Evolutionary conservation across 2,888 invertebrate genomes (phyloP).

Genomic region (Meteorus cinctellus): DNA sequence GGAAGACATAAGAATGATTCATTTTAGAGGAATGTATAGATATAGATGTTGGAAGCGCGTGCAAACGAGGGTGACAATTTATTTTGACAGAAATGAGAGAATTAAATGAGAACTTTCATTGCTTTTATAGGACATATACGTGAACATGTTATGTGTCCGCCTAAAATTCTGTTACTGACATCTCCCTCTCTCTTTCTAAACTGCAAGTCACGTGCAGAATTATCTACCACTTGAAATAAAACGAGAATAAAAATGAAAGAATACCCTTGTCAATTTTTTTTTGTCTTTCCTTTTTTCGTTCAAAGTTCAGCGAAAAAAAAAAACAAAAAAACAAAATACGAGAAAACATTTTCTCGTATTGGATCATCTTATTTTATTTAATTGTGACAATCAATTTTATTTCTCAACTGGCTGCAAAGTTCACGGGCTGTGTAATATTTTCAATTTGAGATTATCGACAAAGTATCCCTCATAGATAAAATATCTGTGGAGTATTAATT

Average conservation of each 20-base stretch:
- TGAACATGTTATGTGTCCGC: background rate
- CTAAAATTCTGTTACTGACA: slow-evolving; percentile 18
- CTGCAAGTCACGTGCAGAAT: slow-evolving; percentile 15
- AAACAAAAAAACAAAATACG: background rate
- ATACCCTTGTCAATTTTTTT: background rate
- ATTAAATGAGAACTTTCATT: slow-evolving; percentile 19
- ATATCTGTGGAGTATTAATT: no score
- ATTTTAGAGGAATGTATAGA: background rate
- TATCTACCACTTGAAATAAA: background rate
- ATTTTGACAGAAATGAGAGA: slow-evolving; percentile 25
- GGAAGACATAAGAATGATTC: background rate
- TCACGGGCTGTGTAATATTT: no score
- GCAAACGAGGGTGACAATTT: slow-evolving; percentile 23
- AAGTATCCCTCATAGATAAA: no score
- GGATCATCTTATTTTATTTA: no score
- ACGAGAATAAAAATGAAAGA: no score
- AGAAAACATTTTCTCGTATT: background rate
- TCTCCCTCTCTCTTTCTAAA: background rate
- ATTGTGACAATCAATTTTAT: no score
- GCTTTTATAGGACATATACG: slow-evolving; percentile 9
- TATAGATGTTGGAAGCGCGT: background rate
- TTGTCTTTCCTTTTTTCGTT: background rate
- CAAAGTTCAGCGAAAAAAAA: background rate
- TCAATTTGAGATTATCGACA: no score
- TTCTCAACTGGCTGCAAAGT: no score